Percentiles rank a stretch among this genome's conserved stretches.
Evolutionary conservation across 2,797 vertebrate genomes (phyloP).

Genomic region (Hoplostethus mediterraneus): DNA sequence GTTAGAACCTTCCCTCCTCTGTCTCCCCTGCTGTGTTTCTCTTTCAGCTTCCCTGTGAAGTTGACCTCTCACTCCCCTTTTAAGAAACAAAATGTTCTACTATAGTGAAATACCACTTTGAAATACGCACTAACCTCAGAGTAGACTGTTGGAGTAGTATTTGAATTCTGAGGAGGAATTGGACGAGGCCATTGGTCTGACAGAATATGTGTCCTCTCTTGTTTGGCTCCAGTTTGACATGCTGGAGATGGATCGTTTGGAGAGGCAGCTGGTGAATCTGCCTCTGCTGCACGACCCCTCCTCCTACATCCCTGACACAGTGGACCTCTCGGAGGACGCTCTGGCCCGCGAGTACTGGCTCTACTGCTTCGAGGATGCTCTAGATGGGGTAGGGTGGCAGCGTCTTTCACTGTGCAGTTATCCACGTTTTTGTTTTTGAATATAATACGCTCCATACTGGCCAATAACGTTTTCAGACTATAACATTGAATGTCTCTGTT

Average conservation of each 20-base stretch:
- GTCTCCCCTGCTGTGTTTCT: neutral
- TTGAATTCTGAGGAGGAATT: neutral
- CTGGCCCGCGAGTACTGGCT: conserved; percentile 97
- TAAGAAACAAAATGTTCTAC: neutral
- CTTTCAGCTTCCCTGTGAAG: neutral
- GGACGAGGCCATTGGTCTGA: conserved; percentile 1
- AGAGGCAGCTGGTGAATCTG: conserved; percentile 93
- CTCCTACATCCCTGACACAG: conserved; percentile 95
- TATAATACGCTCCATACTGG: no score
- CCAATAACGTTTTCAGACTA: no score
- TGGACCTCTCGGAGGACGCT: conserved; percentile 94
- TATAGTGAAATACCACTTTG: neutral
- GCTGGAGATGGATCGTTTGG: conserved; percentile 98
- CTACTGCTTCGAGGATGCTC: conserved; percentile 95
- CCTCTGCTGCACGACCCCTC: conserved; percentile 93
- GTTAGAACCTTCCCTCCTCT: neutral
- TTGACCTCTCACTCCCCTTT: neutral
- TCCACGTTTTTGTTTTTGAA: neutral
- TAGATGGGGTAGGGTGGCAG: conserved; percentile 90
- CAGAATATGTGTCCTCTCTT: conserved; percentile 5
- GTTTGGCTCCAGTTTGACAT: conserved; percentile 91
- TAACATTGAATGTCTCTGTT: no score
- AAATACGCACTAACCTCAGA: neutral
- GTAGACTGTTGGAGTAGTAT: neutral
- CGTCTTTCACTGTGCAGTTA: neutral